These are phyloP conservation scores for Corynorhinus townsendii DNA, from an alignment of 2,113 vertebrate genomes.

Conservation along the genomic window DNA sequence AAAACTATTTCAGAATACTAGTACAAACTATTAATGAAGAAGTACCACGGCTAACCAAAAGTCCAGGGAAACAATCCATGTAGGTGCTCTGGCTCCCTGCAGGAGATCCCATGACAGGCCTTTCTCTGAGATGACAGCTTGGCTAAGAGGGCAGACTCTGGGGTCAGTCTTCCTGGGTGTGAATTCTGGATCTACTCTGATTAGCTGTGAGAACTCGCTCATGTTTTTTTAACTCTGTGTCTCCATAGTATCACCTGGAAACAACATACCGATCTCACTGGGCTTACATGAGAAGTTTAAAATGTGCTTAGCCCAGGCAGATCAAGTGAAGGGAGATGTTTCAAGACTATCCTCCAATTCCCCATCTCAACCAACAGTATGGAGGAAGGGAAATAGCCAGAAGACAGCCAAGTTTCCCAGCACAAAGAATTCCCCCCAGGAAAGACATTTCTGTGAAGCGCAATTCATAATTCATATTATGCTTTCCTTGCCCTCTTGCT, in stretches of 20 bases:
- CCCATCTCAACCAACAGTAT: not conserved
- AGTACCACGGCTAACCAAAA: not conserved
- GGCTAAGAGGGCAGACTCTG: not conserved
- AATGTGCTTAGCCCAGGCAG: not conserved
- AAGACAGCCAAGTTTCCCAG: not conserved
- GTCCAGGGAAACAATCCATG: not conserved
- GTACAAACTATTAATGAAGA: not conserved
- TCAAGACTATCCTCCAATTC: not conserved
- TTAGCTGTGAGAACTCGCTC: not conserved
- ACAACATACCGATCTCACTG: not conserved
- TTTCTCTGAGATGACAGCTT: not conserved
- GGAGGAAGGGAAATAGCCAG: not conserved
- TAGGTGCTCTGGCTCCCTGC: not conserved
- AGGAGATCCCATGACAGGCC: not conserved
- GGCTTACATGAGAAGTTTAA: not conserved
- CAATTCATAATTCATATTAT: not conserved
- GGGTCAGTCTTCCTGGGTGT: not conserved
- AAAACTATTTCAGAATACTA: slow-evolving; percentile 7
- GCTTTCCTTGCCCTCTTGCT: not conserved
- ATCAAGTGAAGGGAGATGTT: not conserved
- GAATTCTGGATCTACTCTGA: not conserved
- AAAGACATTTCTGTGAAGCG: not conserved
- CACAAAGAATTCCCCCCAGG: not conserved
- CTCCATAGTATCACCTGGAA: not conserved
- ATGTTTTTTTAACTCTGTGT: not conserved